Base-by-base conservation (phyloP, 2,113 vertebrate genomes). In the Paedocypris sp. region DNA sequence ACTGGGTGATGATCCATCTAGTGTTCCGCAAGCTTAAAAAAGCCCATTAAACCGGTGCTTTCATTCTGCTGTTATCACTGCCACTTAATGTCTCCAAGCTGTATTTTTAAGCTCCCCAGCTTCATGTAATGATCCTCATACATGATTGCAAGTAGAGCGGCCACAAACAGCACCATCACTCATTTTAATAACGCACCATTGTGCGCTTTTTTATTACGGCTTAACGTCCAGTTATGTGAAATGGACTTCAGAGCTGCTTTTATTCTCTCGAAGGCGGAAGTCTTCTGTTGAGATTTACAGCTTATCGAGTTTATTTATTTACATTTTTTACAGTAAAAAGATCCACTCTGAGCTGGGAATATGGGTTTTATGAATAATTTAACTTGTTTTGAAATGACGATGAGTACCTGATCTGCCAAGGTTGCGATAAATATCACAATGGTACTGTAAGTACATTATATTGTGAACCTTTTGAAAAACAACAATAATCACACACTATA, bases 161-260 rank as follows among this genome's bases (percentile, higher is more conserved):
- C 26, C 16, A 62, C 51, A 68, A 68, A 68, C 56, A 51, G 52
- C 6, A 12, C 46, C 41, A 57, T 50, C 51, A 45, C 35, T 63
- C 43, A 45, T 58, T 68, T 68, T 62, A 62, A 62, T 68, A 61
- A 31, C 59, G 43, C 12, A 7, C 54, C 48, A 57, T 43, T 35
- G 23, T 22, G 19, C n/a, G n/a, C 36, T 29, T 22, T 61, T 51
- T 56, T 56, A 48, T 60, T 54, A 54, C 23, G 22, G 43, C 23
- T 57, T 57, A 64, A 57, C 57, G 51, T 64, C 62, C 51, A 57
- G 62, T 57, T 29, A 64, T 57, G 42, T 22, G 42, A 64, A n/a
- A 57, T 48, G 62, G 42, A 48, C 20, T 64, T 51, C 19, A 38
- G 33, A 45, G 25, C 41, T 7, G 28, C 23, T 11, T 35, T 50